Conservation (phyloP, 2,888 invertebrate genomes). For the Sericinus montela region DNA sequence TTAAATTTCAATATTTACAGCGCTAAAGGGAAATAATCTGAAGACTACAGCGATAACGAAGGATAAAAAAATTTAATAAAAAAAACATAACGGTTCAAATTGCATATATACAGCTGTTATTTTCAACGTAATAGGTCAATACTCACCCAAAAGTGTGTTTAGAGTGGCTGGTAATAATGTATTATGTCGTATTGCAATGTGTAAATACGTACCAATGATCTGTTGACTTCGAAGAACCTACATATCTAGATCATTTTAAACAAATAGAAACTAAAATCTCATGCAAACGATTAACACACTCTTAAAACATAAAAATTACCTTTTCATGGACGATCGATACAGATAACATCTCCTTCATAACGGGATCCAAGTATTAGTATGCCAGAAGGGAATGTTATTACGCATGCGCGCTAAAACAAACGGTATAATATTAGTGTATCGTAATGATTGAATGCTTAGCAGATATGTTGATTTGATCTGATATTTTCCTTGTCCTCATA, state of each 20-base stretch:
- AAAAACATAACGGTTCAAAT: conserved; percentile 22
- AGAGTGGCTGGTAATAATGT: conserved; percentile 20
- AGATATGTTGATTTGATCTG: conserved; percentile 32
- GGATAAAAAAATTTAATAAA: no score
- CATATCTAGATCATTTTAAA: background rate
- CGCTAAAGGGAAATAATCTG: no score
- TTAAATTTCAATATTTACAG: no score
- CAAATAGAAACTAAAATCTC: conserved; percentile 29
- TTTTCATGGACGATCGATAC: conserved; percentile 48
- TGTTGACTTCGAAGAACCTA: background rate
- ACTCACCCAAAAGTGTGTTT: conserved; percentile 20
- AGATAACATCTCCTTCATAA: conserved; percentile 55
- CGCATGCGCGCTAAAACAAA: conserved; percentile 79
- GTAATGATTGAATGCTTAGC: conserved; percentile 25
- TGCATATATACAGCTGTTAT: conserved; percentile 68
- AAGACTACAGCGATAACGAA: no score
- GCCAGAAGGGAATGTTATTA: conserved; percentile 80
- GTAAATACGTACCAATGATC: conserved; percentile 45
- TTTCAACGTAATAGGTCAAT: conserved; percentile 28
- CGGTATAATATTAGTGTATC: conserved; percentile 66
- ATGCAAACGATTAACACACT: conserved; percentile 25
- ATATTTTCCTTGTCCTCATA: conserved; percentile 36
- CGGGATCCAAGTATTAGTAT: conserved; percentile 74
- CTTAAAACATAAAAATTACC: conserved; percentile 45
- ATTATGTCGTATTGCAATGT: conserved; percentile 27